phyloP scores from a whole-genome alignment of 2,797 vertebrate genomes.

The Florisuga fusca region DNA sequence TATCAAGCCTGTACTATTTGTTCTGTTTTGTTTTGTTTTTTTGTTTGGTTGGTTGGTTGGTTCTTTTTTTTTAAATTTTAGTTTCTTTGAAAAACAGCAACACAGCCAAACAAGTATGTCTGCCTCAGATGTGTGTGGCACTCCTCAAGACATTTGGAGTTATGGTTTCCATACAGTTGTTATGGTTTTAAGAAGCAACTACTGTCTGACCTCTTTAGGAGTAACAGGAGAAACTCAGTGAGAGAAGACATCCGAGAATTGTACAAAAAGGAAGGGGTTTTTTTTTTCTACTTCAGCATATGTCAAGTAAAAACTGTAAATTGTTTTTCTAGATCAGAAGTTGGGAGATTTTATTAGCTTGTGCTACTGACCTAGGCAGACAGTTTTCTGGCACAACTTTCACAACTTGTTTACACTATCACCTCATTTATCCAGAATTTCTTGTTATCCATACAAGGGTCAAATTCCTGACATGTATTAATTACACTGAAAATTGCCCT shows the following conservation, averaged over 20 bases:
- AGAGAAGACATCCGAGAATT: slow-evolving; percentile 49
- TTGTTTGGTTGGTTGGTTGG: not conserved
- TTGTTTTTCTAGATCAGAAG: slow-evolving; percentile 30
- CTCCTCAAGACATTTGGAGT: not conserved
- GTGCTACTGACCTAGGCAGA: slow-evolving; percentile 16
- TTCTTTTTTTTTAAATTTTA: not conserved
- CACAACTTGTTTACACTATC: slow-evolving; percentile 27
- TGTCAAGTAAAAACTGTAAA: slow-evolving; percentile 23
- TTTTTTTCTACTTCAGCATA: not conserved
- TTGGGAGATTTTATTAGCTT: slow-evolving; percentile 48
- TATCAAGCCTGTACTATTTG: not conserved
- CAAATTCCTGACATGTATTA: slow-evolving; percentile 64
- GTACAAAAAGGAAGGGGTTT: not conserved
- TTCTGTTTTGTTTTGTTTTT: too few species aligned
- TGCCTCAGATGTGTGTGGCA: not conserved
- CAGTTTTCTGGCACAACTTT: slow-evolving; percentile 36
- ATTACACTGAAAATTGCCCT: slow-evolving; percentile 60
- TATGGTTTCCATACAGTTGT: not conserved
- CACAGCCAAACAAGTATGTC: not conserved
- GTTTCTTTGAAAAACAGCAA: slow-evolving; percentile 22
- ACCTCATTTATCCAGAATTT: slow-evolving; percentile 38
- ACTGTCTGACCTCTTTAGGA: slow-evolving; percentile 15
- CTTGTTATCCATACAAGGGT: slow-evolving; percentile 44
- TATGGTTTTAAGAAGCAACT: slow-evolving; percentile 27
- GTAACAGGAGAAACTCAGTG: slow-evolving; percentile 14